Conservation (phyloP, 2,797 vertebrate species). For the Poecile montanus region DNA sequence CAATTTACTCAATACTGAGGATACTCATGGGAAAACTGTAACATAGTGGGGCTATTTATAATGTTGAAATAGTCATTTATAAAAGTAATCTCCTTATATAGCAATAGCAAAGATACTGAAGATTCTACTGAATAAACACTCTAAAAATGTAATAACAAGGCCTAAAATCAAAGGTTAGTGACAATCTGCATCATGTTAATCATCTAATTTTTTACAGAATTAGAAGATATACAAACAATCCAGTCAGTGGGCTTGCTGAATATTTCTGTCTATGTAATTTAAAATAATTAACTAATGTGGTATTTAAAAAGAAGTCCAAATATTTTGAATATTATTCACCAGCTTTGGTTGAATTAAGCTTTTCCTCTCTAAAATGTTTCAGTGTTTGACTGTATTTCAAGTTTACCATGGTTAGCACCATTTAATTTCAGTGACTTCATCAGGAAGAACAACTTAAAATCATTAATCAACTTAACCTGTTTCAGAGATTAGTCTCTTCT, state of each 20-base stretch:
- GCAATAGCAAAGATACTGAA: neutral
- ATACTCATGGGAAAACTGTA: neutral
- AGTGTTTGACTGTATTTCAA: neutral
- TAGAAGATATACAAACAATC: neutral
- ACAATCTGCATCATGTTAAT: neutral
- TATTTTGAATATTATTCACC: neutral
- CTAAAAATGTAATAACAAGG: neutral
- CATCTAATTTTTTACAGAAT: neutral
- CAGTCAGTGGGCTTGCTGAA: neutral
- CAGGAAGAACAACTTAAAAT: neutral
- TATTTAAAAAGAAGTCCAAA: neutral
- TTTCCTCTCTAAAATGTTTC: neutral
- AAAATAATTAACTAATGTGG: neutral
- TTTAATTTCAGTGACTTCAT: neutral
- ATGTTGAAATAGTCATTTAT: neutral
- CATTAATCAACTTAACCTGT: neutral
- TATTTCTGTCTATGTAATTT: neutral
- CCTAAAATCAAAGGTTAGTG: neutral
- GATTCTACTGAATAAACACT: neutral
- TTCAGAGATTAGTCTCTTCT: neutral
- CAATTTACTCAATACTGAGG: conserved; percentile 12
- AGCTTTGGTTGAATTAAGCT: neutral
- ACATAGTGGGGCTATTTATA: conserved; percentile 16
- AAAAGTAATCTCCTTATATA: conserved; percentile 35
- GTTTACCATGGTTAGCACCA: neutral